Conservation (phyloP, 1,140 invertebrate genomes). For the Tetragonula clypearis region DNA sequence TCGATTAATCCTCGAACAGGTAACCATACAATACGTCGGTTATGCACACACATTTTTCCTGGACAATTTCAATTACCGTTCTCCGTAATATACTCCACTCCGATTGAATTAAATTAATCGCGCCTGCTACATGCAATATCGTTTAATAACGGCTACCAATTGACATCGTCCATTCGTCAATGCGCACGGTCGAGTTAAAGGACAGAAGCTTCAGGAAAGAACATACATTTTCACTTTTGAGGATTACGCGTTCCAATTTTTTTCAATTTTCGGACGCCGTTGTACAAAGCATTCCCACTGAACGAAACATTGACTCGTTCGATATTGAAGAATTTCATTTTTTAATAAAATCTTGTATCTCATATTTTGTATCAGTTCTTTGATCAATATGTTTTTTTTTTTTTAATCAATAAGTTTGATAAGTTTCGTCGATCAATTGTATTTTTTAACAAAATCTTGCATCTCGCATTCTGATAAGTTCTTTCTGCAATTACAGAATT, state of each 20-base stretch:
- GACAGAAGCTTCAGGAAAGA: background rate
- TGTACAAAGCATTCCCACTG: background rate
- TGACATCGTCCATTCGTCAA: background rate
- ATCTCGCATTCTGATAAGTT: too few relatives aligned
- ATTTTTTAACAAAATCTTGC: too few relatives aligned
- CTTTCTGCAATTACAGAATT: too few relatives aligned
- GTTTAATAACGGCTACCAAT: background rate
- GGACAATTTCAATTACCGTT: background rate
- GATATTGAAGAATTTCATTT: too few relatives aligned
- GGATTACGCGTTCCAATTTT: background rate
- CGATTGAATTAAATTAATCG: background rate
- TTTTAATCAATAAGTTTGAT: too few relatives aligned
- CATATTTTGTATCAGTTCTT: too few relatives aligned
- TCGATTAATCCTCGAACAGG: background rate
- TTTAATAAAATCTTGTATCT: too few relatives aligned
- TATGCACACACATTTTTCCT: background rate
- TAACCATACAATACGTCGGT: background rate
- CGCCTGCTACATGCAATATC: background rate
- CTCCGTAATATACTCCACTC: background rate
- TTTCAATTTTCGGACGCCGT: background rate
- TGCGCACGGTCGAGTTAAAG: background rate
- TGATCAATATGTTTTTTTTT: too few relatives aligned
- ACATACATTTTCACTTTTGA: background rate
- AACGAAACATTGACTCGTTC: too few relatives aligned
- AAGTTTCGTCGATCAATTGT: too few relatives aligned